Evolutionary conservation across 2,113 vertebrate species (phyloP).

Genomic region (Chaetops frenatus): DNA sequence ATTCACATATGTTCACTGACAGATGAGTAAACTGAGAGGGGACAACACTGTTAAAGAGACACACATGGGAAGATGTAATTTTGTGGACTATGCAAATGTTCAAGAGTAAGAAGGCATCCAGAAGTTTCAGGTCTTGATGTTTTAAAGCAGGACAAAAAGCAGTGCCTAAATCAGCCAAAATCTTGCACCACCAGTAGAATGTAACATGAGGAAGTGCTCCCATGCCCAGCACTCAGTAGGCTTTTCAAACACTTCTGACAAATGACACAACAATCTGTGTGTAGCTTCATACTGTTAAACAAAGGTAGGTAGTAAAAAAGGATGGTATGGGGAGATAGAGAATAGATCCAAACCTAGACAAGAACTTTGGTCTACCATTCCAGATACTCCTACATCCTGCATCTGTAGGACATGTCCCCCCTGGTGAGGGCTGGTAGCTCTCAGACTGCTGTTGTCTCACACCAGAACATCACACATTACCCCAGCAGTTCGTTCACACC

Average conservation of each 20-base stretch:
- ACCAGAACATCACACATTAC: not conserved
- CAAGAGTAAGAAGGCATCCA: not conserved
- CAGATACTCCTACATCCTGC: not conserved
- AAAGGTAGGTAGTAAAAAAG: not conserved
- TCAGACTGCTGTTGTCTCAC: not conserved
- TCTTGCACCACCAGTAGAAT: not conserved
- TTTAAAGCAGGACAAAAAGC: not conserved
- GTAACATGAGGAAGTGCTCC: not conserved
- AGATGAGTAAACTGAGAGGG: not conserved
- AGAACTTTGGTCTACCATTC: not conserved
- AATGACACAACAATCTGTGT: not conserved
- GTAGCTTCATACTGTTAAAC: not conserved
- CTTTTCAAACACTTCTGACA: not conserved
- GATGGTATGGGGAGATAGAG: fast-evolving
- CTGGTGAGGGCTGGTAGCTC: not conserved
- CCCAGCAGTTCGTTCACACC: not conserved
- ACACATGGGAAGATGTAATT: not conserved
- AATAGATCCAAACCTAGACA: not conserved
- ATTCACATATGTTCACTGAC: not conserved
- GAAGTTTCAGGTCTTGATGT: not conserved
- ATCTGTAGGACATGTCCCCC: not conserved
- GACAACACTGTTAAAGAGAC: not conserved
- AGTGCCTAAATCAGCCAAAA: not conserved
- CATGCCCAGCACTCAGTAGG: not conserved
- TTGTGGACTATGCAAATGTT: not conserved